Evolutionary conservation across 2,797 vertebrate species (phyloP).

Genomic region (Ctenosaura bakeri): DNA sequence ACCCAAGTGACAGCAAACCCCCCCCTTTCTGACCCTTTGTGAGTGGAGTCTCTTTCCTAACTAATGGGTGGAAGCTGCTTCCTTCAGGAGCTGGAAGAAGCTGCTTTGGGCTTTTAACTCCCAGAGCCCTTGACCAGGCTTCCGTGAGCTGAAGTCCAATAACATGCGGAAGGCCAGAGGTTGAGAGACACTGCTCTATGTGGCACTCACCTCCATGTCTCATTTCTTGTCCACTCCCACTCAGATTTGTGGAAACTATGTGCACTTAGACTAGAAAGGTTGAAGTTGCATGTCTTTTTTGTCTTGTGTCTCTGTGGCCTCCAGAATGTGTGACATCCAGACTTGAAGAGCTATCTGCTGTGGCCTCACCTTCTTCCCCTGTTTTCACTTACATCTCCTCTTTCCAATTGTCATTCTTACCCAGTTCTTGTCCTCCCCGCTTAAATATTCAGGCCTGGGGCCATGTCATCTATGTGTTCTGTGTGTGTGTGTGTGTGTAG

Average conservation of each 20-base stretch:
- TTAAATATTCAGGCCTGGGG: not conserved
- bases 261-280: conserved; percentile 10
- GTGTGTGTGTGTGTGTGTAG: not conserved
- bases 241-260: not conserved
- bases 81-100: not conserved
- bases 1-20: not conserved
- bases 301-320: too few relatives aligned
- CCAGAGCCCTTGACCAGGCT: too few relatives aligned
- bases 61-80: conserved; percentile 19
- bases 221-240: not conserved
- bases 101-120: not conserved
- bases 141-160: too few relatives aligned
- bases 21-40: conserved; percentile 39
- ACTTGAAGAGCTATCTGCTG: not conserved
- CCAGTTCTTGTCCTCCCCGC: not conserved
- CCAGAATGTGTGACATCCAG: not conserved
- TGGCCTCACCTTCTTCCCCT: rapidly evolving
- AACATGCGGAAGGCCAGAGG: too few relatives aligned
- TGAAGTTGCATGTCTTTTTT: not conserved
- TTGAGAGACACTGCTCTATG: not conserved
- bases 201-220: not conserved
- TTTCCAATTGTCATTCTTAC: not conserved
- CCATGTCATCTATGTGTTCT: not conserved
- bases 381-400: not conserved
- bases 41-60: conserved; percentile 57